phyloP scores from a whole-genome alignment of 2,888 invertebrate species.

The Catocala fraxini region DNA sequence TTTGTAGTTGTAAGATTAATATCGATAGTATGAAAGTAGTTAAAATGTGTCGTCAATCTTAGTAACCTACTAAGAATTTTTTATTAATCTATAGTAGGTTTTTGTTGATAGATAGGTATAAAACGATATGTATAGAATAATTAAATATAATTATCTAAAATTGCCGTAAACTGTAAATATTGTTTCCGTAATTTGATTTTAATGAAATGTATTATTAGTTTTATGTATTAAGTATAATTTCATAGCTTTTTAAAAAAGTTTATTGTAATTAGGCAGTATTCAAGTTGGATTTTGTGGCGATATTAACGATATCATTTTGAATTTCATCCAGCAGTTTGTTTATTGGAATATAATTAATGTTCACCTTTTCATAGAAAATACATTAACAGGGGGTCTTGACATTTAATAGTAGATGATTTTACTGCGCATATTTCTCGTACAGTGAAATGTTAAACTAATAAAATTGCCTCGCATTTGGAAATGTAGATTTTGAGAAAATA shows the following conservation, averaged over 20 bases:
- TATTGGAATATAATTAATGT: slow-evolving; percentile 51
- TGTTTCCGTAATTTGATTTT: slow-evolving; percentile 83
- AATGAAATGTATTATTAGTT: slow-evolving; percentile 84
- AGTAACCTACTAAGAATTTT: slow-evolving; percentile 81
- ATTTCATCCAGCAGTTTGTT: slow-evolving; percentile 50
- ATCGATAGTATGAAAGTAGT: slow-evolving; percentile 81
- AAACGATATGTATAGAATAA: slow-evolving; percentile 83
- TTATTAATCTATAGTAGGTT: slow-evolving; percentile 75
- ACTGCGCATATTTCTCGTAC: slow-evolving; percentile 73
- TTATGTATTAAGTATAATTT: slow-evolving; percentile 70
- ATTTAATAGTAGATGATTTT: slow-evolving; percentile 52
- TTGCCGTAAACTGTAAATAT: slow-evolving; percentile 84
- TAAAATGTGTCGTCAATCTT: slow-evolving; percentile 81
- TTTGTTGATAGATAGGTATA: slow-evolving; percentile 85
- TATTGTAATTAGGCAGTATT: slow-evolving; percentile 66
- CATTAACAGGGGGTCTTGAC: slow-evolving; percentile 82
- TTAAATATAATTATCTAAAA: slow-evolving; percentile 66
- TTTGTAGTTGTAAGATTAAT: slow-evolving; percentile 80
- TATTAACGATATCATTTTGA: slow-evolving; percentile 64
- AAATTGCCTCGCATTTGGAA: slow-evolving; percentile 88
- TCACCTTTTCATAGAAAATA: slow-evolving; percentile 69
- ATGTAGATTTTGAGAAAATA: slow-evolving; percentile 85
- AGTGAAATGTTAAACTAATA: slow-evolving; percentile 75
- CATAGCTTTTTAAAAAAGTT: slow-evolving; percentile 78
- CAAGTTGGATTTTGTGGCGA: slow-evolving; percentile 85